Evolutionary conservation across 2,888 invertebrate species (phyloP), one percentile per base, ranked within the genome.

Genomic region (Leptopterna dolabrata): DNA sequence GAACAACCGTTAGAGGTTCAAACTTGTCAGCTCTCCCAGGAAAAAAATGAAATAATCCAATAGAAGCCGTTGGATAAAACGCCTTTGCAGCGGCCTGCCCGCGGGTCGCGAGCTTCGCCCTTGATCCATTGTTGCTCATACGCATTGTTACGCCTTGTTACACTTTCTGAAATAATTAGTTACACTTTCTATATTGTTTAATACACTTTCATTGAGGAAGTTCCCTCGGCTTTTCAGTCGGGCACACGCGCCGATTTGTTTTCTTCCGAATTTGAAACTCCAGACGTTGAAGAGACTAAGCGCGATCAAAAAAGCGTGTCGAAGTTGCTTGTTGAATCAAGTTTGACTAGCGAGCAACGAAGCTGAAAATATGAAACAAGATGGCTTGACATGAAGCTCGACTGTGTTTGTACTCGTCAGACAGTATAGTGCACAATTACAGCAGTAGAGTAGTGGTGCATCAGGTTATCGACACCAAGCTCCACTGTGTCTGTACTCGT

Each of bases 91-190:
- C 63, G 36, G 41, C 81, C 3, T n/a, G 81, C 51, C 51, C 81
- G 81, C 30, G 55, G 81, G 81, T 81, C 51, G 51, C 81, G 47
- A 47, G 81, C 29, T 43, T 51, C 81, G 51, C 81, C 51, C 81
- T 81, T 51, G 81, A 81, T 81, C 81, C 51, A 30, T 81, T 81
- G 81, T 81, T 81, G 47, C 51, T 41, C 55, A 51, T 29, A 47
- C 47, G 24, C 81, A 30, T 81, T 51, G 81, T 51, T 30, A 51
- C 45, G 81, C 27, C 81, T 81, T 81, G 81, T 81, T 81, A 55
- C 81, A 81, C 81, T 81, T 81, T 81, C 81, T 51, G 81, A 81
- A 81, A 81, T 81, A 81, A 81, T 81, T 81, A 81, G 81, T 51
- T 51, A 81, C 81, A 81, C 81, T 81, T 81, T 81, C 81, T 81